phyloP scores from a whole-genome alignment of 2,113 vertebrate species.

The Mustelus asterias region DNA sequence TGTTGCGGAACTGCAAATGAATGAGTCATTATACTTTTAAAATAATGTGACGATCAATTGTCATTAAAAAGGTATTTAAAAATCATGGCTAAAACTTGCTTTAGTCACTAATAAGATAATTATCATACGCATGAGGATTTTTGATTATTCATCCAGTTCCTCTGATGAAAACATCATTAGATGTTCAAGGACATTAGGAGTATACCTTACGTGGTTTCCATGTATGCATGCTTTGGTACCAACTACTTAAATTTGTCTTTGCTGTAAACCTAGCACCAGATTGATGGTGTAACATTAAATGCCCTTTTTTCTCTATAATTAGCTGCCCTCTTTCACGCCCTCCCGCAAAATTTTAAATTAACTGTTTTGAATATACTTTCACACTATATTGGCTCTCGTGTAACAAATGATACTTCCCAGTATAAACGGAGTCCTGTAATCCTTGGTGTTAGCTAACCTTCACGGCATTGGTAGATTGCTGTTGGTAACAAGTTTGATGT shows the following conservation, averaged over 20 bases:
- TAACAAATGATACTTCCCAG: neutral
- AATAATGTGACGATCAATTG: neutral
- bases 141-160: neutral
- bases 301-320: neutral
- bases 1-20: neutral
- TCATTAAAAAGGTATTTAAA: conserved; percentile 15
- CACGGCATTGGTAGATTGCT: neutral
- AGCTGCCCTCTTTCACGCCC: neutral
- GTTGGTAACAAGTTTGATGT: neutral
- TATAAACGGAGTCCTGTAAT: neutral
- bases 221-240: neutral
- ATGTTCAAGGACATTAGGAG: neutral
- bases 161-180: neutral
- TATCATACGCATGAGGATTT: neutral
- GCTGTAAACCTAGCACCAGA: neutral
- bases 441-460: neutral
- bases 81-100: neutral
- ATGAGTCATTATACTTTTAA: neutral
- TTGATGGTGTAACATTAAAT: neutral
- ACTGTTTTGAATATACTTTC: neutral
- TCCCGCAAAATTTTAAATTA: neutral
- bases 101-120: neutral
- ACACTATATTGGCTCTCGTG: neutral
- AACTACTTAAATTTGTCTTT: neutral
- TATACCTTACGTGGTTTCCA: neutral